Evolutionary conservation across 2,113 vertebrate genomes (phyloP).

Genomic region (Aplodontia rufa): DNA sequence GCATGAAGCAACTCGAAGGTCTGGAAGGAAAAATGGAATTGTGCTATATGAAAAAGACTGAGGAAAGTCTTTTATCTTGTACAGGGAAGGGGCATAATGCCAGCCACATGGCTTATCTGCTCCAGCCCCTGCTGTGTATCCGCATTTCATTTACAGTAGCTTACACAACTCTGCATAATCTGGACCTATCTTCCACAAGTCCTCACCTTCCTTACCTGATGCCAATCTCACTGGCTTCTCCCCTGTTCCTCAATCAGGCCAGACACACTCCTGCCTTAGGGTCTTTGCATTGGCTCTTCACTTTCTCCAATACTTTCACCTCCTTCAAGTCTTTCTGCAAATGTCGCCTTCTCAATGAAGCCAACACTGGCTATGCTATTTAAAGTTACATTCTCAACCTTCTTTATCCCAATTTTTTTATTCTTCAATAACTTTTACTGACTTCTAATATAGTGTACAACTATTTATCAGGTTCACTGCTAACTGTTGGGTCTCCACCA

Average conservation of each 20-base stretch:
- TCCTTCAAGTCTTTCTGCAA: slow-evolving; percentile 34
- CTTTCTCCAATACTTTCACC: not conserved
- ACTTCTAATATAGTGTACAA: not conserved
- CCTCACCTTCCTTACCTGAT: not conserved
- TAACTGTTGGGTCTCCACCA: not conserved
- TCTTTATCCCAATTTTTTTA: slow-evolving; percentile 9
- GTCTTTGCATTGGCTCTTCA: not conserved
- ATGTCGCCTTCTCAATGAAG: slow-evolving; percentile 14
- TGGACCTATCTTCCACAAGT: not conserved
- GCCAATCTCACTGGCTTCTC: not conserved
- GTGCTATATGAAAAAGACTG: not conserved
- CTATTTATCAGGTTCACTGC: not conserved
- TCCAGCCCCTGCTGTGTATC: not conserved
- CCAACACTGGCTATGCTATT: not conserved
- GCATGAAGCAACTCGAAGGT: not conserved
- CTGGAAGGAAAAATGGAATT: slow-evolving; percentile 32
- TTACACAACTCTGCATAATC: not conserved
- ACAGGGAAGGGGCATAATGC: not conserved
- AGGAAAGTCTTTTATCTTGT: not conserved
- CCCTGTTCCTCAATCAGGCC: not conserved
- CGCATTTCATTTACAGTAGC: not conserved
- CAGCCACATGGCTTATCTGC: not conserved
- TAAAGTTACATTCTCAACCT: slow-evolving; percentile 6
- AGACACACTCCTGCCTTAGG: not conserved
- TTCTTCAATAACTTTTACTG: slow-evolving; percentile 1